phyloP scores from a whole-genome alignment of 2,888 invertebrate species.

The Pseudeuparius sepicola region DNA sequence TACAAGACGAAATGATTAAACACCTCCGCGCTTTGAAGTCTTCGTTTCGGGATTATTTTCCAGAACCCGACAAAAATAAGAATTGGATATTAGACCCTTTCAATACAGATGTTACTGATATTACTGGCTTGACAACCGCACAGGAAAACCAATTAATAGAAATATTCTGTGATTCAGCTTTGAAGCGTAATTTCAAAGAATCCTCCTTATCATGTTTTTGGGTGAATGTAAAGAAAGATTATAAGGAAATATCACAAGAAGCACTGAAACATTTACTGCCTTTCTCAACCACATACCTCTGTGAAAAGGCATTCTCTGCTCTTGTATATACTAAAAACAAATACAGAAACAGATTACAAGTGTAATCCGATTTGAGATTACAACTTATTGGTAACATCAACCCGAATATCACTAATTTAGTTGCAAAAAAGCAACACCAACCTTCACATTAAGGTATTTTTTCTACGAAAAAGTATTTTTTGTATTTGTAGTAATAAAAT shows the following conservation, averaged over 20 bases:
- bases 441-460: too few species aligned
- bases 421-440: too few species aligned
- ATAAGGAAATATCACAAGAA: slow-evolving; percentile 13
- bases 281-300: slow-evolving; percentile 11
- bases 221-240: slow-evolving; percentile 14
- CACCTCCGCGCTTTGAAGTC: slow-evolving; percentile 16
- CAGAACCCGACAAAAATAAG: slow-evolving; percentile 18
- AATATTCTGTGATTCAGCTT: slow-evolving; percentile 15
- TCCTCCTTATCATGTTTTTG: slow-evolving; percentile 13
- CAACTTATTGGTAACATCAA: too few species aligned
- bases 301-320: slow-evolving; percentile 11
- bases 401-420: too few species aligned
- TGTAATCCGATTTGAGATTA: slow-evolving; percentile 6
- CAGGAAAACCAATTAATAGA: slow-evolving; percentile 15
- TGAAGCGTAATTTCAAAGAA: slow-evolving; percentile 12
- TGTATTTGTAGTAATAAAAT: too few species aligned
- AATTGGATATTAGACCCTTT: slow-evolving; percentile 16
- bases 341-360: slow-evolving; percentile 13
- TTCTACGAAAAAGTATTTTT: too few species aligned
- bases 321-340: slow-evolving; percentile 12
- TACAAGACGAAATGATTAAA: slow-evolving; percentile 17
- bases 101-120: too few species aligned
- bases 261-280: slow-evolving; percentile 13
- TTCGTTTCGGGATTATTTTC: slow-evolving; percentile 18
- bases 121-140: slow-evolving; percentile 11